Base-by-base conservation (phyloP, 2,113 vertebrate genomes). In the Potamarius usumacintae region DNA sequence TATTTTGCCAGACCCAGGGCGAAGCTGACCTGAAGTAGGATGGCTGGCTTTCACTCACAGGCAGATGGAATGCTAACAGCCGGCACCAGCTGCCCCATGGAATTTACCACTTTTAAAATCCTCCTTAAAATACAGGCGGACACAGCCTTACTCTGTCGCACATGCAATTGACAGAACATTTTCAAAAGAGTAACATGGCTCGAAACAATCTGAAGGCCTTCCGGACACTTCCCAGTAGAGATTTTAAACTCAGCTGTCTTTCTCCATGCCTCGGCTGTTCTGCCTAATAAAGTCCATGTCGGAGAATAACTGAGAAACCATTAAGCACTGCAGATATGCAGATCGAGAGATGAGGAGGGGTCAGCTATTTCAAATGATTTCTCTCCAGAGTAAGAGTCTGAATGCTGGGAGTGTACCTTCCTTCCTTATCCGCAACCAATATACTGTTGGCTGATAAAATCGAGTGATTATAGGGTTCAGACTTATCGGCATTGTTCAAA, bases 81-180 rank as follows among this genome's bases (percentile, higher is more conserved):
- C 90, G 92, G 92, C 93, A 95, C 90, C 95, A 94, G 93, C 95
- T 95, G 94, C 86, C 89, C 74, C n/a, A 81, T 92, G 93, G 93
- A 94, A 95, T 95, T 93, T 93, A 92, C 88, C 91, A 93, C 92
- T 94, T 95, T 94, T 93, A 93, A 92, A 92, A 93, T 92, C 89
- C 90, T 91, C 89, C 91, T 88, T 88, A 88, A 88, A 90, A 90
- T 76, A 53, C 77, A 82, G 83, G 53, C 50, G 25, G 58, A 69
- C 67, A 20, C 82, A 81, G 83, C 86, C 42, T 85, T 84, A 89
- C 63, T 87, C 22, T 50, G 50, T 63, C 62, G 53, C n/a, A 60
- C 42, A 86, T 20, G 62, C 27, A 50, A 30, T 60, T 84, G 48
- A 53, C 83, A 76, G 83, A 85, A 42, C 50, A 89, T 88, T 89